Percentiles rank a stretch among this genome's conserved stretches.
Evolutionary conservation across 1,140 invertebrate genomes (phyloP).

Genomic region (Agrypnia vestita): DNA sequence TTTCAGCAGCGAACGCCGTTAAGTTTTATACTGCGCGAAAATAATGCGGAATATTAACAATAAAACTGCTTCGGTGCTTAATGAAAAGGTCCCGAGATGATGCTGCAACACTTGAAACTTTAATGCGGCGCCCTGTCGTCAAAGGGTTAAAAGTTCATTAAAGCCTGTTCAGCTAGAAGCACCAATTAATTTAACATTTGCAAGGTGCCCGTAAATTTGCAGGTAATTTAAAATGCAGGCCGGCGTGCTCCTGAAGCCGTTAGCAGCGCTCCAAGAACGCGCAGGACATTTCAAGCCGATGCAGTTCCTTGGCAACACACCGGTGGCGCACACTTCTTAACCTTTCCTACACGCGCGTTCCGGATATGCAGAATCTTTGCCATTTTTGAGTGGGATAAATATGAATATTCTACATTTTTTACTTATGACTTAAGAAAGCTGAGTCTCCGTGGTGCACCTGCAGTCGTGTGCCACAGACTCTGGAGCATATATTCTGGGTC

Average conservation of each 20-base stretch:
- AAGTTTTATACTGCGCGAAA: too few relatives aligned
- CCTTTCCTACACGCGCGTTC: too few relatives aligned
- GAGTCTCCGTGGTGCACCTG: too few relatives aligned
- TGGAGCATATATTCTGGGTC: too few relatives aligned
- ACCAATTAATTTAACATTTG: conserved; percentile 30
- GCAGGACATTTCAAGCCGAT: background rate
- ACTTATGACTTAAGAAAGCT: too few relatives aligned
- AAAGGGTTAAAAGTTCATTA: conserved; percentile 40
- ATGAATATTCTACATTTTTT: too few relatives aligned
- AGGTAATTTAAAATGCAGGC: conserved; percentile 41
- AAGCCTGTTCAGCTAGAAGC: conserved; percentile 26
- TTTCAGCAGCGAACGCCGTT: too few relatives aligned
- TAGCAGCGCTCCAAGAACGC: background rate
- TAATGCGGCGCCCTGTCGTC: conserved; percentile 1
- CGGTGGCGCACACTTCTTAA: too few relatives aligned
- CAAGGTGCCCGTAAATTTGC: conserved; percentile 4
- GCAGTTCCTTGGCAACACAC: too few relatives aligned
- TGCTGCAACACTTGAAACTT: conserved; percentile 24
- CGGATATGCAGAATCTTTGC: too few relatives aligned
- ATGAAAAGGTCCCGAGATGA: conserved; percentile 7
- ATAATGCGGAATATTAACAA: conserved; percentile 22
- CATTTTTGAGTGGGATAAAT: too few relatives aligned
- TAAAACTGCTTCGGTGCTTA: conserved; percentile 11
- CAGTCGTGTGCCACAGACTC: too few relatives aligned
- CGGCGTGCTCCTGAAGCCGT: background rate